Percentiles rank a stretch among this genome's conserved stretches.
Conservation (phyloP, 2,888 invertebrate species). For the Dendrolimus houi region DNA sequence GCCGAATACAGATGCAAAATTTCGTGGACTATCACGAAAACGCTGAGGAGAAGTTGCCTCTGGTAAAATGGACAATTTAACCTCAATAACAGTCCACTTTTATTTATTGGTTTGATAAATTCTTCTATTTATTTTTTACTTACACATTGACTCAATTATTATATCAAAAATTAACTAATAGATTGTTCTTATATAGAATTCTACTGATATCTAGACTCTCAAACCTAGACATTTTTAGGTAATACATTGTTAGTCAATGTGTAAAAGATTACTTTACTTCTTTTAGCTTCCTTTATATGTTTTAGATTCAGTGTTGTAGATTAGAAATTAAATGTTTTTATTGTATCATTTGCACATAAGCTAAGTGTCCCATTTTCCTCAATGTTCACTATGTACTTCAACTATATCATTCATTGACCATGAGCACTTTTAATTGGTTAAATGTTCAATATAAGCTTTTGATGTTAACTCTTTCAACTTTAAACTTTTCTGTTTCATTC, state of each 20-base stretch:
- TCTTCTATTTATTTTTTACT: slow-evolving; percentile 12
- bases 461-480: not conserved
- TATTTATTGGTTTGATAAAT: slow-evolving; percentile 19
- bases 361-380: not conserved
- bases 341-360: slow-evolving; percentile 6
- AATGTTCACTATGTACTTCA: slow-evolving; percentile 8
- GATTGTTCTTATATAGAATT: too few relatives aligned
- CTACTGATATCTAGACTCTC: too few relatives aligned
- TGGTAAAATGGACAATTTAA: slow-evolving; percentile 82
- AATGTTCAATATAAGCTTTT: not conserved
- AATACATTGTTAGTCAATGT: slow-evolving; percentile 10
- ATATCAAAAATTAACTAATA: not conserved
- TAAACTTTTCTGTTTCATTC: too few relatives aligned
- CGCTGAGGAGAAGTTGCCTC: slow-evolving; percentile 93
- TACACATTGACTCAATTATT: not conserved
- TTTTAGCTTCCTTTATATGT: slow-evolving; percentile 18
- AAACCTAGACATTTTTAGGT: too few relatives aligned
- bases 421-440: not conserved
- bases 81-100: slow-evolving; percentile 58
- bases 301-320: slow-evolving; percentile 11
- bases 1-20: slow-evolving; percentile 83
- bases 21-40: slow-evolving; percentile 94
- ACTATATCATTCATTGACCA: slow-evolving; percentile 4
- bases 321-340: not conserved
- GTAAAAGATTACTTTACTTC: slow-evolving; percentile 22